Percentiles rank a stretch among this genome's conserved stretches.
These are phyloP conservation scores for Chroicocephalus ridibundus DNA, from an alignment of 2,113 vertebrate species.

Conservation along the genomic window DNA sequence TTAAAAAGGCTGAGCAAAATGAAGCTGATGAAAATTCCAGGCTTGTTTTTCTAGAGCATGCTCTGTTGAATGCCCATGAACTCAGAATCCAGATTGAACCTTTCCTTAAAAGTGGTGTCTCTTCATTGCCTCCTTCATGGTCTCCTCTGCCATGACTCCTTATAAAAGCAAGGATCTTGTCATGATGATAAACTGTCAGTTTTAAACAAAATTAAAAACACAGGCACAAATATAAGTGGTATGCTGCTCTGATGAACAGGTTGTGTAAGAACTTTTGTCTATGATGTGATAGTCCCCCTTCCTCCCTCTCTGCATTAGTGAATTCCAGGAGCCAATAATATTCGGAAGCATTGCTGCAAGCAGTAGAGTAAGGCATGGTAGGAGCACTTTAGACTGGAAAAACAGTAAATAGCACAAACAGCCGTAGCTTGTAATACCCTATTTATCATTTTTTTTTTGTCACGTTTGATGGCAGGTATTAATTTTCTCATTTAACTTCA, in stretches of 20 bases:
- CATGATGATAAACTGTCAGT: background rate
- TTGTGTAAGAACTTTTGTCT: accelerated
- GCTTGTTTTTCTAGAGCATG: background rate
- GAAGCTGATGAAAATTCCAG: background rate
- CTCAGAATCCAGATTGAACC: background rate
- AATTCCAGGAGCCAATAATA: background rate
- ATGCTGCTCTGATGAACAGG: background rate
- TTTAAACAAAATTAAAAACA: background rate
- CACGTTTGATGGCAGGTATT: background rate
- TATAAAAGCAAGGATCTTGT: background rate
- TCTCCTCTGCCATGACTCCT: background rate
- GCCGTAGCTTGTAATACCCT: background rate
- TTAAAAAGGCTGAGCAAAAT: background rate
- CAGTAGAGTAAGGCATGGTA: background rate
- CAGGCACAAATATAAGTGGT: background rate
- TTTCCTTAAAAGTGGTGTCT: background rate
- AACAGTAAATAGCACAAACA: background rate
- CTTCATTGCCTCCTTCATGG: background rate
- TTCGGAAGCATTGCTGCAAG: background rate
- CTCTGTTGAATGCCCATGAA: background rate
- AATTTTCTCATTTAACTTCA: background rate
- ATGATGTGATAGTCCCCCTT: background rate
- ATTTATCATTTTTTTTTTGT: background rate
- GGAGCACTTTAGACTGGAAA: background rate
- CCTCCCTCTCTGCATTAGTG: background rate